phyloP scores from a whole-genome alignment of 2,113 vertebrate genomes.

The Podarcis muralis region DNA sequence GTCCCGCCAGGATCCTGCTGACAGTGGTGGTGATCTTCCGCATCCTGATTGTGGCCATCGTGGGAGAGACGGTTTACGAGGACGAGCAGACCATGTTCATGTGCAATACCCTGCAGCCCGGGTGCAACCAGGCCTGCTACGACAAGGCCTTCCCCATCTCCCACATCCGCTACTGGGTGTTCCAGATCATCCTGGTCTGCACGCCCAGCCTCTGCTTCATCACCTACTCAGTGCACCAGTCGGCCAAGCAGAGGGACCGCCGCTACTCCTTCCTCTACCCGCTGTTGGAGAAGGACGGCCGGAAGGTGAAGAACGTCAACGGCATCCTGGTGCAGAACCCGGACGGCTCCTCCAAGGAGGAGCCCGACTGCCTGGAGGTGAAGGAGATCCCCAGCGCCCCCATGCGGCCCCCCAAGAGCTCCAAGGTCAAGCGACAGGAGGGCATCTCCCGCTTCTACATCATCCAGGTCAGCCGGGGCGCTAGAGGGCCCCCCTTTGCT shows the following conservation, averaged over 20 bases:
- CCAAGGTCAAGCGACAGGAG: slow-evolving; percentile 81
- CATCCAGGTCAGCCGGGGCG: slow-evolving; percentile 71
- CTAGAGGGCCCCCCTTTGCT: neutral
- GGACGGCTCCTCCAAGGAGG: slow-evolving; percentile 76
- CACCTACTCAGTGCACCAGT: slow-evolving; percentile 90
- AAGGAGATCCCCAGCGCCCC: slow-evolving; percentile 82
- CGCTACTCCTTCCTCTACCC: slow-evolving; percentile 85
- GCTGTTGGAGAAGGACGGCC: slow-evolving; percentile 79
- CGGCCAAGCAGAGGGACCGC: slow-evolving; percentile 86
- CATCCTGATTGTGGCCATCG: slow-evolving; percentile 90
- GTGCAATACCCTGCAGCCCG: slow-evolving; percentile 90
- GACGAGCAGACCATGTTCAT: slow-evolving; percentile 92
- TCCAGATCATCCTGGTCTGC: slow-evolving; percentile 92
- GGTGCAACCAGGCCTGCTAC: slow-evolving; percentile 91
- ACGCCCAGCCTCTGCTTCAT: slow-evolving; percentile 93
- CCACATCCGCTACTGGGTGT: slow-evolving; percentile 93
- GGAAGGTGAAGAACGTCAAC: slow-evolving; percentile 76
- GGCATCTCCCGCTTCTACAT: slow-evolving; percentile 90
- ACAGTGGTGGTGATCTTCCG: slow-evolving; percentile 93
- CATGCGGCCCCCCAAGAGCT: slow-evolving; percentile 70
- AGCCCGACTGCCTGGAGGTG: slow-evolving; percentile 79
- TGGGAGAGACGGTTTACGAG: slow-evolving; percentile 90
- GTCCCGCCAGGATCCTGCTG: slow-evolving; percentile 81
- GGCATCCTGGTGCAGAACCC: slow-evolving; percentile 80
- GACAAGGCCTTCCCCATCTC: slow-evolving; percentile 91